A percentile compares a stretch with the other conserved stretches of the same genome.
These are phyloP conservation scores for Nasonia giraulti DNA, from an alignment of 1,140 invertebrate genomes.

Conservation along the genomic window DNA sequence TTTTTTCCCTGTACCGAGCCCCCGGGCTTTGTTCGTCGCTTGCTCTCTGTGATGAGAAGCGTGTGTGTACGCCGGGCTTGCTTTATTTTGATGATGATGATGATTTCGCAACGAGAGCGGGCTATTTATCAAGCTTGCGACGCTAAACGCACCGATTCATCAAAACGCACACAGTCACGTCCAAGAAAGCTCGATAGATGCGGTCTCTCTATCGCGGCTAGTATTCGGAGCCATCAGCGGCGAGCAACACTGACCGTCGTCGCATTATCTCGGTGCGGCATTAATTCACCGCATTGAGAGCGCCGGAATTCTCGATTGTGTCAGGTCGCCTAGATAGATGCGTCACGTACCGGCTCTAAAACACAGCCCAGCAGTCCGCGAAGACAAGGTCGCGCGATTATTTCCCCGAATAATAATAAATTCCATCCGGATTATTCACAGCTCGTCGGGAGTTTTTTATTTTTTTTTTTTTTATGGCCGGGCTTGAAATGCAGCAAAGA, in stretches of 20 bases:
- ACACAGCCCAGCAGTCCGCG: background rate
- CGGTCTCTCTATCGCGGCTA: background rate
- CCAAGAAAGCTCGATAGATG: background rate
- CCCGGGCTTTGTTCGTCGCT: background rate
- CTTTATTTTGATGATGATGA: background rate
- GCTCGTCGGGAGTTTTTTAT: background rate
- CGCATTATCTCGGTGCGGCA: constrained; percentile 27
- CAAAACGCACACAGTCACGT: background rate
- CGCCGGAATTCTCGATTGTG: constrained; percentile 30
- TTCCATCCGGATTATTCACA: background rate
- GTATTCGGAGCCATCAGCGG: background rate
- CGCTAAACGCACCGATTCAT: background rate
- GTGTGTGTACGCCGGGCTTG: background rate
- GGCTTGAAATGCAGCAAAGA: background rate
- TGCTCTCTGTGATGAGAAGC: background rate
- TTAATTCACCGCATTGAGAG: constrained; percentile 38
- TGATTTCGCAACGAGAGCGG: background rate
- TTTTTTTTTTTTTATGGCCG: background rate
- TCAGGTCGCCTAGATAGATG: constrained; percentile 2
- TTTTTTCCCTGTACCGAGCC: background rate
- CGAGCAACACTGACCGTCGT: background rate
- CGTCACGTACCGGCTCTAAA: constrained; percentile 34
- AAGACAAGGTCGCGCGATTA: constrained; percentile 21
- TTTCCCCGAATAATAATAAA: background rate
- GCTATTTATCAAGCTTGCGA: no score